phyloP scores from a whole-genome alignment of 92 coral and sea anemone species.

The Porites lobata region DNA sequence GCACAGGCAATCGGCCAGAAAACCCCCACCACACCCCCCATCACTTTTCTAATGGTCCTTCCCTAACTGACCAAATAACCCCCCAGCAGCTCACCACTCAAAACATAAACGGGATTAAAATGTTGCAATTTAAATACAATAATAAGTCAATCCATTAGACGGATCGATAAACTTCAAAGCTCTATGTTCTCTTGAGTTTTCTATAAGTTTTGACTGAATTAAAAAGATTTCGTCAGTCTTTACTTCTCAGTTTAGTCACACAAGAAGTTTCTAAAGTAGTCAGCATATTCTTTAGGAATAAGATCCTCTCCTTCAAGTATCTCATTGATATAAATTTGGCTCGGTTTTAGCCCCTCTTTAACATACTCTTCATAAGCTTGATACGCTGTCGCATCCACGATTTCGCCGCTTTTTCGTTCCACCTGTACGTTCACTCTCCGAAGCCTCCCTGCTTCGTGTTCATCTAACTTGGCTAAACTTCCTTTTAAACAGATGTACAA shows the following conservation, averaged over 20 bases:
- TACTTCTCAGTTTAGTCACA: not conserved
- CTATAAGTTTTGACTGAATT: too few species aligned
- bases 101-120: too few species aligned
- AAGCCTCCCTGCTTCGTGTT: slow-evolving; percentile 21
- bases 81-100: too few species aligned
- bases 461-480: slow-evolving; percentile 11
- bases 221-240: not conserved
- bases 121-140: too few species aligned
- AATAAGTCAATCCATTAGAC: too few species aligned
- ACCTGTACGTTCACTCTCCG: slow-evolving; percentile 53
- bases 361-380: slow-evolving; percentile 42
- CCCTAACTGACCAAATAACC: too few species aligned
- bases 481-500: slow-evolving; percentile 52
- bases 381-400: slow-evolving; percentile 48
- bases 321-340: slow-evolving; percentile 50
- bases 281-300: slow-evolving; percentile 16
- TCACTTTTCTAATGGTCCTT: too few species aligned
- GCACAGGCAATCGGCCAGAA: too few species aligned
- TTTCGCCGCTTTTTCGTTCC: slow-evolving; percentile 45
- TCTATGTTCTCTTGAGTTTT: too few species aligned
- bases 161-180: too few species aligned
- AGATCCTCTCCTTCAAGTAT: slow-evolving; percentile 69
- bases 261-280: slow-evolving; percentile 11
- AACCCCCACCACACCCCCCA: too few species aligned
- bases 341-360: slow-evolving; percentile 53